phyloP scores from a whole-genome alignment of 1,140 invertebrate genomes.

The Nomia melanderi region DNA sequence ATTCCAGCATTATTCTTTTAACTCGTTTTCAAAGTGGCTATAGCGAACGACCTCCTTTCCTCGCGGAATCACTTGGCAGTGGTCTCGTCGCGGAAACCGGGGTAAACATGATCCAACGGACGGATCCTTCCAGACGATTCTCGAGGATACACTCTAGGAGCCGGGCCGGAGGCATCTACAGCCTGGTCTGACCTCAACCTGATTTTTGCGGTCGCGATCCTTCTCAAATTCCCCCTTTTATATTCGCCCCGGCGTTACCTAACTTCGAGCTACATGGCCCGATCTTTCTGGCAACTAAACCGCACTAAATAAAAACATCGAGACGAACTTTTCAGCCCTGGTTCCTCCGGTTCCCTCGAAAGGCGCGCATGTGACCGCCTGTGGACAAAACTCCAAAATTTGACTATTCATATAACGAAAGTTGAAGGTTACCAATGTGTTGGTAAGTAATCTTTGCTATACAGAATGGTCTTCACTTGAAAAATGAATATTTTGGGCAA shows the following conservation, averaged over 20 bases:
- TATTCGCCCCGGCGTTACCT: slow-evolving; percentile 3
- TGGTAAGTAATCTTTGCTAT: too few species aligned
- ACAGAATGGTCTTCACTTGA: too few species aligned
- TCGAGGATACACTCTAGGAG: slow-evolving; percentile 45
- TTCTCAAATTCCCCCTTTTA: slow-evolving; percentile 20
- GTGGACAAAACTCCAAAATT: too few species aligned
- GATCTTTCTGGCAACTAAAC: slow-evolving; percentile 7
- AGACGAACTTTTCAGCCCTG: background rate
- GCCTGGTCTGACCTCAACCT: slow-evolving; percentile 28
- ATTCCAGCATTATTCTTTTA: background rate
- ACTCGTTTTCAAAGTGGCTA: slow-evolving; percentile 1
- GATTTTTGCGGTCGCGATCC: slow-evolving; percentile 40
- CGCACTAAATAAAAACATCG: slow-evolving; percentile 14
- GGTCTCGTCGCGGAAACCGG: slow-evolving; percentile 13
- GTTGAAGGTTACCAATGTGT: too few species aligned
- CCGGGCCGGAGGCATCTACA: background rate
- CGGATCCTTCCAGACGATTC: slow-evolving; percentile 35
- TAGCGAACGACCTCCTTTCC: slow-evolving; percentile 43
- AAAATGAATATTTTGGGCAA: too few species aligned
- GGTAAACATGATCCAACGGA: background rate
- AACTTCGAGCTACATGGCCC: background rate
- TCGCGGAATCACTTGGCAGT: slow-evolving; percentile 57
- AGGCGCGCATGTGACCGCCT: too few species aligned
- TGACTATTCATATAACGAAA: too few species aligned
- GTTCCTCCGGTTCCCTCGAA: background rate